These are phyloP conservation scores for Cavia aperea DNA, from an alignment of 2,113 vertebrate species.

Conservation along the genomic window DNA sequence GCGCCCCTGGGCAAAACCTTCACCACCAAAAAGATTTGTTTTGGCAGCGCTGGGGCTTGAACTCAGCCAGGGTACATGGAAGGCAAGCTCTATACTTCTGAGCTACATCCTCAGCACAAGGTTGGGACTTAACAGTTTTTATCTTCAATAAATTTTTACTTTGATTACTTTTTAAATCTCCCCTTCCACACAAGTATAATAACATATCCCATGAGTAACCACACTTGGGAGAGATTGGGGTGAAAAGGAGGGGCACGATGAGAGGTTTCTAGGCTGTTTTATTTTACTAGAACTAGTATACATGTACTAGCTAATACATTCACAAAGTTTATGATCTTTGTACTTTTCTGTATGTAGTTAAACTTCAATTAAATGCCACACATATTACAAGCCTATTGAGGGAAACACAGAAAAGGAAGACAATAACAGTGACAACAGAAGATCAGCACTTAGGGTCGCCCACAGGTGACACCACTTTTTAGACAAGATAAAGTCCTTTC, in stretches of 20 bases:
- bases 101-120: not conserved
- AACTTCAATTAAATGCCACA: not conserved
- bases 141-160: not conserved
- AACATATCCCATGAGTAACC: not conserved
- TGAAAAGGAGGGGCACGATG: not conserved
- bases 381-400: not conserved
- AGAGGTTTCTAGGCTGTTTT: not conserved
- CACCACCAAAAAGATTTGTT: not conserved
- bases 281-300: not conserved
- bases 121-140: not conserved
- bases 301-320: not conserved
- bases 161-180: not conserved
- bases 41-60: not conserved
- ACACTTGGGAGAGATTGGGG: not conserved
- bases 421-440: not conserved
- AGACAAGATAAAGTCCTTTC: not conserved
- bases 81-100: not conserved
- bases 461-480: not conserved
- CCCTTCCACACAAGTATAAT: not conserved
- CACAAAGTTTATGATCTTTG: not conserved
- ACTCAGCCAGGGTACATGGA: not conserved
- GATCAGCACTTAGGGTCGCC: not conserved
- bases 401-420: not conserved
- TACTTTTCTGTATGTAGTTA: not conserved
- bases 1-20: not conserved